These are phyloP conservation scores for Scrobipalpa costella DNA, from an alignment of 2,888 invertebrate genomes.

Conservation along the genomic window DNA sequence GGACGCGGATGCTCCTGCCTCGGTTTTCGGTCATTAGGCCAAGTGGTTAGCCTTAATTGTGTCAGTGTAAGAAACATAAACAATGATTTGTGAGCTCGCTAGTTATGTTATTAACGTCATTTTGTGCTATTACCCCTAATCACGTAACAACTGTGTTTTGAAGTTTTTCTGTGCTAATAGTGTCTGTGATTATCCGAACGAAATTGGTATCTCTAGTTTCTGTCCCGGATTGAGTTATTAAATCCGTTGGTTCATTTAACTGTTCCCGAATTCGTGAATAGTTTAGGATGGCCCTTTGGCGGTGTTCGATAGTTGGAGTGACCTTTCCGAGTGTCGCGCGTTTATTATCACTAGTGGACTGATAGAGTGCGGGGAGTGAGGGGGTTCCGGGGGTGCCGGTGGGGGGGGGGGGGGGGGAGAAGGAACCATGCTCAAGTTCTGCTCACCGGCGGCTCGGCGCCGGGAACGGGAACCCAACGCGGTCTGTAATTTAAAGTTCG, in stretches of 20 bases:
- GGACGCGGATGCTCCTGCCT: constrained; percentile 29
- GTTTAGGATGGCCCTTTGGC: constrained; percentile 14
- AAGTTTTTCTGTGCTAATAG: constrained; percentile 24
- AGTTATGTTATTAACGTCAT: constrained; percentile 39
- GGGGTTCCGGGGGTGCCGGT: constrained; percentile 38
- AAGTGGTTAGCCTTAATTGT: constrained; percentile 40
- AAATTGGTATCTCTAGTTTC: constrained; percentile 1
- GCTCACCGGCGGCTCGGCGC: constrained; percentile 78
- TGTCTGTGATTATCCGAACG: constrained; percentile 34
- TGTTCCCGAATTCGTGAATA: neutral
- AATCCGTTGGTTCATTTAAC: constrained; percentile 12
- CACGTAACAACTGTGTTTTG: constrained; percentile 35
- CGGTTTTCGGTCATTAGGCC: constrained; percentile 25
- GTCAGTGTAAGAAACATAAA: constrained; percentile 33
- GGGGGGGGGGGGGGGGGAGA: constrained; percentile 47
- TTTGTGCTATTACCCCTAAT: constrained; percentile 40
- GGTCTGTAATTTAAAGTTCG: constrained; percentile 46
- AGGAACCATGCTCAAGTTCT: constrained; percentile 82
- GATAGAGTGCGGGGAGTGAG: constrained; percentile 24
- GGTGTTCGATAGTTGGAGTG: constrained; percentile 30
- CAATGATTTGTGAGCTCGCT: constrained; percentile 41
- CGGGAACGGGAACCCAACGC: constrained; percentile 76
- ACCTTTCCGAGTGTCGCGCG: constrained; percentile 42
- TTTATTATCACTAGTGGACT: constrained; percentile 40
- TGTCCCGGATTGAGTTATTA: constrained; percentile 10